These are phyloP conservation scores for human (Homo sapiens) DNA, from an alignment of 2,113 vertebrate species.

Conservation along the genomic window GRCh38 chr7:48299001-48299500, in stretches of 20 bases:
- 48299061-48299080: accelerated
- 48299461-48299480: neutral
- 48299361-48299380: neutral
- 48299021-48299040: neutral
- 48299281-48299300: neutral
- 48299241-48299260: neutral
- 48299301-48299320: neutral
- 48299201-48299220: neutral
- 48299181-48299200: neutral
- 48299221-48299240: neutral
- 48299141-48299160: neutral
- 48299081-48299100: neutral
- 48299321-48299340: neutral
- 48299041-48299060: neutral
- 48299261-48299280: accelerated
- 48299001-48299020: neutral
- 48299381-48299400: neutral
- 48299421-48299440: neutral
- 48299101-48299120: neutral
- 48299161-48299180: accelerated
- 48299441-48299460: neutral
- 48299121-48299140: no score
- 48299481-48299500: no score
- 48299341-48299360: neutral
- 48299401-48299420: neutral